Evolutionary conservation across 1,140 invertebrate genomes (phyloP).

Genomic region (Nautilus pompilius): DNA sequence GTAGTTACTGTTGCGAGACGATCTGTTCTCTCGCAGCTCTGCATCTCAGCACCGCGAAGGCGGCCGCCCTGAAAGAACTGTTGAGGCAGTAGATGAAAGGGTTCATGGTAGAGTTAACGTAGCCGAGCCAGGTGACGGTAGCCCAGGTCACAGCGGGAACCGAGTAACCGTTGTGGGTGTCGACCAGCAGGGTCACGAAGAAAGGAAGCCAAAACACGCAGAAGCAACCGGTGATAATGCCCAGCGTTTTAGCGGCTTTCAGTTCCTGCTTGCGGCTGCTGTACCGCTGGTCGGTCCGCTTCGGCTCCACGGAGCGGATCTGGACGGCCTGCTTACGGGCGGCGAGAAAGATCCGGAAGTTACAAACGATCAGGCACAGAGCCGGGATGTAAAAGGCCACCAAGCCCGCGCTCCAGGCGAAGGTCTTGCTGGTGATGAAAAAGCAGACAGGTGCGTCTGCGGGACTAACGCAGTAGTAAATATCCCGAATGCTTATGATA

Average conservation of each 20-base stretch:
- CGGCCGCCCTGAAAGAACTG: too few species aligned
- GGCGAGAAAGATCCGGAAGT: conserved; percentile 71
- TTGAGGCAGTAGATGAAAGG: conserved; percentile 71
- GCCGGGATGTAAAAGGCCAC: conserved; percentile 88
- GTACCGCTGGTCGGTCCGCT: background rate
- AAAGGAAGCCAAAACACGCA: conserved; percentile 97
- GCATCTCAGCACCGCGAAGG: too few species aligned
- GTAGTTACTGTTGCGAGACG: too few species aligned
- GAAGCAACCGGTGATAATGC: conserved; percentile 95
- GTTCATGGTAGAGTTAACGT: conserved; percentile 88
- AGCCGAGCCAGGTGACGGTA: conserved; percentile 76
- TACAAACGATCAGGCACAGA: conserved; percentile 89
- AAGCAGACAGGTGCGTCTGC: background rate
- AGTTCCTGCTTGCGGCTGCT: conserved; percentile 68
- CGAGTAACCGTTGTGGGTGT: conserved; percentile 68
- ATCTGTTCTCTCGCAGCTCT: too few species aligned
- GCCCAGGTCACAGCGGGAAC: conserved; percentile 31
- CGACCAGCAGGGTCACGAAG: conserved; percentile 84
- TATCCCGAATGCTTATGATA: background rate
- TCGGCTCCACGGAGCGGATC: background rate
- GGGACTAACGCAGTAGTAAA: background rate
- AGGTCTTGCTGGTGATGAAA: conserved; percentile 61
- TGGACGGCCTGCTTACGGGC: background rate
- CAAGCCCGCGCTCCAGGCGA: conserved; percentile 65
- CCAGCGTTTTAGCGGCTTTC: conserved; percentile 89